These are phyloP conservation scores for Leucoptera coffeella DNA, from an alignment of 2,888 invertebrate species.

Conservation along the genomic window DNA sequence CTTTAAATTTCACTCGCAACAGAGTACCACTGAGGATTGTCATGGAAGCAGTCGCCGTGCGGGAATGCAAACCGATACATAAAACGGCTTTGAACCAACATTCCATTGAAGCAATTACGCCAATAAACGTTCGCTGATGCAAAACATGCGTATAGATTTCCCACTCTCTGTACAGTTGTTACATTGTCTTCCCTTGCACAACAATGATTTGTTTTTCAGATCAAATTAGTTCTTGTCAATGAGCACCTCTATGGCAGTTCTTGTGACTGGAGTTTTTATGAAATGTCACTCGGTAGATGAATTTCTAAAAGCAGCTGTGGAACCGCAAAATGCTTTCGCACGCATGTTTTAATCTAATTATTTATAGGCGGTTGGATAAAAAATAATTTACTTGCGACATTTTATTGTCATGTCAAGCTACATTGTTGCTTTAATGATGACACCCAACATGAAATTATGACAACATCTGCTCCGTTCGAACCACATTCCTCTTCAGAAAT, in stretches of 20 bases:
- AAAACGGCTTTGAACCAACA: constrained; percentile 35
- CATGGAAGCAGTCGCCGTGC: constrained; percentile 20
- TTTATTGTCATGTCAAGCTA: too few species aligned
- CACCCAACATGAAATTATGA: constrained; percentile 5
- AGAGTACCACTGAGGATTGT: constrained; percentile 30
- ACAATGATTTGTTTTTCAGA: constrained; percentile 34
- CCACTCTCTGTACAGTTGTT: constrained; percentile 34
- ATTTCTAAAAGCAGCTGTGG: too few species aligned
- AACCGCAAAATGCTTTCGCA: constrained; percentile 31
- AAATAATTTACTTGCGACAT: too few species aligned
- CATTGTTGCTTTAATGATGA: constrained; percentile 1
- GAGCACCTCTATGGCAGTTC: constrained; percentile 20
- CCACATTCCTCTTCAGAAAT: constrained; percentile 17
- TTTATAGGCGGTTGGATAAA: too few species aligned
- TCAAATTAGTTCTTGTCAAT: constrained; percentile 25
- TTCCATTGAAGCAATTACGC: constrained; percentile 41
- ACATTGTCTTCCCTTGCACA: constrained; percentile 39
- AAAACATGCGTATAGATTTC: constrained; percentile 29
- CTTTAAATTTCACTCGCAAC: constrained; percentile 33
- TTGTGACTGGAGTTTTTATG: too few species aligned
- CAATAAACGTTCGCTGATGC: constrained; percentile 29
- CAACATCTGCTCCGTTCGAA: constrained; percentile 11
- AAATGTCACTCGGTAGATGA: too few species aligned
- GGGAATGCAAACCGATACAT: constrained; percentile 28
- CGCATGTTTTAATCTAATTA: constrained; percentile 10